phyloP scores from a whole-genome alignment of 2,888 invertebrate species.

The Heliconius aoede region DNA sequence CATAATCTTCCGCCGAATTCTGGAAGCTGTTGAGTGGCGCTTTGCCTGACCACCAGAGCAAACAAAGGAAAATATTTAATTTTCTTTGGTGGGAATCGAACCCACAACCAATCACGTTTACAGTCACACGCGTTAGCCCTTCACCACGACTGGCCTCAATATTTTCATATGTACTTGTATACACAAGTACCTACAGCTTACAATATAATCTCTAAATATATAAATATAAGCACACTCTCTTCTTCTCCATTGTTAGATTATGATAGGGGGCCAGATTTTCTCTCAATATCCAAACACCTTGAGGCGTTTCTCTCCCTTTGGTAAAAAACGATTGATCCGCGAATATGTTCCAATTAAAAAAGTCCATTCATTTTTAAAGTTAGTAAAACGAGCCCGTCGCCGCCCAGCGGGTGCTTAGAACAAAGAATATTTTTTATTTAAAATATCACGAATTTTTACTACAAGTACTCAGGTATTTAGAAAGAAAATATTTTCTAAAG shows the following conservation, averaged over 20 bases:
- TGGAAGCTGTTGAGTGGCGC: background rate
- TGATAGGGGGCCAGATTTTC: conserved; percentile 71
- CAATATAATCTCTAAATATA: background rate
- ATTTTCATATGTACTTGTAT: background rate
- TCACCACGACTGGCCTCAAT: background rate
- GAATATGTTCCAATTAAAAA: conserved; percentile 82
- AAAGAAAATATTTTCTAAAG: too few species aligned
- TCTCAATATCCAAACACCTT: conserved; percentile 79
- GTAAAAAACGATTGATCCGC: conserved; percentile 66
- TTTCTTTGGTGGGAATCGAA: background rate
- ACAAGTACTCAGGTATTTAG: conserved; percentile 1
- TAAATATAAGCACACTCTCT: conserved; percentile 12
- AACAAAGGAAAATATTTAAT: background rate
- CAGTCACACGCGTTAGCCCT: background rate
- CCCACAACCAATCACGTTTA: background rate
- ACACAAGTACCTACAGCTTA: background rate
- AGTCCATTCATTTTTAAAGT: conserved; percentile 45
- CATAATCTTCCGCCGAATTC: background rate
- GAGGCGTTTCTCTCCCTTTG: conserved; percentile 65
- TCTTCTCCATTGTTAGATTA: conserved; percentile 32
- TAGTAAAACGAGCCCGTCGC: conserved; percentile 57
- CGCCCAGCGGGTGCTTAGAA: conserved; percentile 55
- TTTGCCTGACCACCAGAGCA: background rate
- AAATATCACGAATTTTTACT: conserved; percentile 25
- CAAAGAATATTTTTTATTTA: conserved; percentile 32